Evolutionary conservation across 2,888 invertebrate species (phyloP).

Genomic region (Neria commutata): DNA sequence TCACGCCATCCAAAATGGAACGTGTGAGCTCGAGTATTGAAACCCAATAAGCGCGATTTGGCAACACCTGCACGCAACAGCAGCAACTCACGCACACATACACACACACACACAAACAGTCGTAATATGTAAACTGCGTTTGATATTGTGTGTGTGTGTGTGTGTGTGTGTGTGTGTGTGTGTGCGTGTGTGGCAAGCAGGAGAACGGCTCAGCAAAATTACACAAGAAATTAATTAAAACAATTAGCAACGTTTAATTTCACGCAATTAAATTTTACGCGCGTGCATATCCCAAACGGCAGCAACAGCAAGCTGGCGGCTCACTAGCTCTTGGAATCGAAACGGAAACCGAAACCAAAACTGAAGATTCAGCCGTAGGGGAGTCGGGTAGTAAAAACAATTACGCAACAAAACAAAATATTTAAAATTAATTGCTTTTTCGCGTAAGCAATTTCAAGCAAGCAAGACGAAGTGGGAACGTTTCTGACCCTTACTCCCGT

Average conservation of each 20-base stretch:
- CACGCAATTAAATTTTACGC: constrained; percentile 29
- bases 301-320: neutral
- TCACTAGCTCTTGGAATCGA: neutral
- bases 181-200: constrained; percentile 8
- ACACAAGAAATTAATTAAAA: constrained; percentile 55
- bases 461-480: too few species aligned
- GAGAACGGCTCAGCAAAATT: constrained; percentile 27
- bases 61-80: constrained; percentile 11
- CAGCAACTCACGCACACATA: neutral
- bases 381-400: too few species aligned
- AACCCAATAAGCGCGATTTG: constrained; percentile 6
- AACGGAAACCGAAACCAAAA: constrained; percentile 2
- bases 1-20: too few species aligned
- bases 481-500: too few species aligned
- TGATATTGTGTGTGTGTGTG: too few species aligned
- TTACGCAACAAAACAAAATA: constrained; percentile 8
- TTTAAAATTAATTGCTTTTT: constrained; percentile 25
- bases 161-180: constrained; percentile 29
- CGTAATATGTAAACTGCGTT: too few species aligned
- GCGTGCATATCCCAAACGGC: constrained; percentile 7
- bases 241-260: constrained; percentile 50
- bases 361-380: too few species aligned
- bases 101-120: constrained; percentile 3
- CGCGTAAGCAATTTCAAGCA: neutral
- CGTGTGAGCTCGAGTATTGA: constrained; percentile 16